Conservation (phyloP, 2,888 invertebrate genomes). For the Idaea straminata region DNA sequence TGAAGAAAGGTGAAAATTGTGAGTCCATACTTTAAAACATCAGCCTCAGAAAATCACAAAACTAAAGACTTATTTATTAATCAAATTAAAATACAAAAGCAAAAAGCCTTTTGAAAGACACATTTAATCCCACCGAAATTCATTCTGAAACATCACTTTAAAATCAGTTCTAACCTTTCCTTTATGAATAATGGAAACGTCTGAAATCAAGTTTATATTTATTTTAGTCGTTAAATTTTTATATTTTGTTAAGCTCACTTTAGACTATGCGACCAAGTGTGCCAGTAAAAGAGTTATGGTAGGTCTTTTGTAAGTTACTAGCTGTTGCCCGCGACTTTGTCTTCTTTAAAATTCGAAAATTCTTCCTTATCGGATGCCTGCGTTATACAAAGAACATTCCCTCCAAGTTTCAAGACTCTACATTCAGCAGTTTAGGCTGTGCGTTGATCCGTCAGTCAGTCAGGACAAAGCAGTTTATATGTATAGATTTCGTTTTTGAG, state of each 20-base stretch:
- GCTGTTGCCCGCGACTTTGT: too few relatives aligned
- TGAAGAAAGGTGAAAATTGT: too few relatives aligned
- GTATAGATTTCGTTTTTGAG: too few relatives aligned
- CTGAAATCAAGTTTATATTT: not conserved
- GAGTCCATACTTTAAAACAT: too few relatives aligned
- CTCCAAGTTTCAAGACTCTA: too few relatives aligned
- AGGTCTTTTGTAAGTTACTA: not conserved
- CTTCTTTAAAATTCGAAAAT: too few relatives aligned
- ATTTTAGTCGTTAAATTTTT: not conserved
- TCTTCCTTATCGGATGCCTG: too few relatives aligned
- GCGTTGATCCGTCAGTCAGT: too few relatives aligned
- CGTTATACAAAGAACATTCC: too few relatives aligned
- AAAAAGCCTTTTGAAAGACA: not conserved
- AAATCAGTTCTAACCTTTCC: not conserved
- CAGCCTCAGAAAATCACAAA: too few relatives aligned
- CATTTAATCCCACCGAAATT: not conserved
- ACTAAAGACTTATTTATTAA: not conserved
- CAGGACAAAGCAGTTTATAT: too few relatives aligned
- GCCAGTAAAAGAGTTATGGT: not conserved
- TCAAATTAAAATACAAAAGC: not conserved
- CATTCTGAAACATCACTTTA: not conserved
- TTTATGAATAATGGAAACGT: not conserved
- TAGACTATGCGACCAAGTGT: not conserved
- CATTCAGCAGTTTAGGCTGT: too few relatives aligned
- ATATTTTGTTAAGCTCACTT: not conserved